These are phyloP conservation scores for Myocastor coypus DNA, from an alignment of 2,113 vertebrate genomes.

Conservation along the genomic window DNA sequence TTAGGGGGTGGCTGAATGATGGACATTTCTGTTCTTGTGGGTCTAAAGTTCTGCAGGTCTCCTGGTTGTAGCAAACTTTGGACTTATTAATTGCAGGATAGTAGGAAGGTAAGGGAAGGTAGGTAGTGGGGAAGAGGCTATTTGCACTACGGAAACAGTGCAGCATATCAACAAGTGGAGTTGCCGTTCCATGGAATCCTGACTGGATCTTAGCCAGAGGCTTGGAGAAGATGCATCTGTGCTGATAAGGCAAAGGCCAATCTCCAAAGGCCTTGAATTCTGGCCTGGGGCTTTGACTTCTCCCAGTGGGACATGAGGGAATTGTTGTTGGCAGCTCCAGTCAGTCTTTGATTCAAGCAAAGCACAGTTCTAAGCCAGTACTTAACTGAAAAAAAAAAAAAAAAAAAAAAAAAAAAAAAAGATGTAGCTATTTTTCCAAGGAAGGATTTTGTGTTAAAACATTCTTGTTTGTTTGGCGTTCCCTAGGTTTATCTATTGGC, in stretches of 20 bases:
- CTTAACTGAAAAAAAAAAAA: slow-evolving; percentile 55
- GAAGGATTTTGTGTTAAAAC: slow-evolving; percentile 60
- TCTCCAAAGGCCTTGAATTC: slow-evolving; percentile 13
- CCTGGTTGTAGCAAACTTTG: neutral
- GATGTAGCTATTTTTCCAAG: slow-evolving; percentile 54
- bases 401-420: slow-evolving; percentile 57
- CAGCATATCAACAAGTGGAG: neutral
- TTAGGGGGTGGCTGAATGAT: neutral
- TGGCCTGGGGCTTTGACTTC: neutral
- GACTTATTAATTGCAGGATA: neutral
- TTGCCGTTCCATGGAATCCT: neutral
- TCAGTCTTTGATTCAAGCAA: slow-evolving; percentile 57
- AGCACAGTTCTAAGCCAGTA: slow-evolving; percentile 63
- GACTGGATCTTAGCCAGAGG: neutral
- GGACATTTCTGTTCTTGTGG: neutral
- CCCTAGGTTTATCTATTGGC: slow-evolving; percentile 60
- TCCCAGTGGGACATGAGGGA: neutral
- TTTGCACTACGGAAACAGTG: neutral
- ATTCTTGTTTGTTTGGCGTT: slow-evolving; percentile 38
- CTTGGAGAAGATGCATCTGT: neutral
- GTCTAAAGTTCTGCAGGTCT: neutral
- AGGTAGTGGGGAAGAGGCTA: neutral
- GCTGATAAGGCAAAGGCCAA: neutral
- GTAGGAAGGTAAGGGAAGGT: neutral
- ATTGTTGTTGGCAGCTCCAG: neutral